phyloP scores from a whole-genome alignment of 2,113 vertebrate genomes.

The Alligator mississippiensis region DNA sequence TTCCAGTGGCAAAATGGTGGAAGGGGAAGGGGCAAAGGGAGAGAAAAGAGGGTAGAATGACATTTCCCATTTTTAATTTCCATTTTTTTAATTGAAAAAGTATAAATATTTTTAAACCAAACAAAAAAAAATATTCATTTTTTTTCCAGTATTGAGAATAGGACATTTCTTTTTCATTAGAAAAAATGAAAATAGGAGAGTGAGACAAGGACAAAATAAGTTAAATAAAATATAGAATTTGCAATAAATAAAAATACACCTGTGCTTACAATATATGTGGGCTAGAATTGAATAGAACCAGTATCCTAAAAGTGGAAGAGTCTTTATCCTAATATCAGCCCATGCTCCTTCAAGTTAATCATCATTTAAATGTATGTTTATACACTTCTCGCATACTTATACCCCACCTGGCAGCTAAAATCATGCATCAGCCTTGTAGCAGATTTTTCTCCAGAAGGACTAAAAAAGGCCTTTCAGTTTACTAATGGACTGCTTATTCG shows the following conservation, averaged over 20 bases:
- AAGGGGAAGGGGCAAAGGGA: fast-evolving
- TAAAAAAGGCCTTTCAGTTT: neutral
- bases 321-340: neutral
- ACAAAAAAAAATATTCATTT: neutral
- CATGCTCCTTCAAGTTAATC: neutral
- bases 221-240: neutral
- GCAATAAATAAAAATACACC: neutral
- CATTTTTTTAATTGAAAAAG: neutral
- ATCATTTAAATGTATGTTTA: neutral
- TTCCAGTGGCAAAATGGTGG: fast-evolving
- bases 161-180: neutral
- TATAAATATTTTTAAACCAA: neutral
- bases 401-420: constrained; percentile 1
- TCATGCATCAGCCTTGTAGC: neutral
- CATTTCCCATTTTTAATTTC: fast-evolving
- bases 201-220: neutral
- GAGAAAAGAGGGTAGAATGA: neutral
- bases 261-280: neutral
- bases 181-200: too few relatives aligned
- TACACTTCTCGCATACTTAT: neutral
- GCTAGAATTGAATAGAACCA: fast-evolving
- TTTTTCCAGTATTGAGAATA: neutral
- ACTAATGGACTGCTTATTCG: neutral
- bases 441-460: neutral
- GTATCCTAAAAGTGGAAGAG: neutral